phyloP scores from a whole-genome alignment of 2,888 invertebrate genomes.

The Laspeyria flexula region DNA sequence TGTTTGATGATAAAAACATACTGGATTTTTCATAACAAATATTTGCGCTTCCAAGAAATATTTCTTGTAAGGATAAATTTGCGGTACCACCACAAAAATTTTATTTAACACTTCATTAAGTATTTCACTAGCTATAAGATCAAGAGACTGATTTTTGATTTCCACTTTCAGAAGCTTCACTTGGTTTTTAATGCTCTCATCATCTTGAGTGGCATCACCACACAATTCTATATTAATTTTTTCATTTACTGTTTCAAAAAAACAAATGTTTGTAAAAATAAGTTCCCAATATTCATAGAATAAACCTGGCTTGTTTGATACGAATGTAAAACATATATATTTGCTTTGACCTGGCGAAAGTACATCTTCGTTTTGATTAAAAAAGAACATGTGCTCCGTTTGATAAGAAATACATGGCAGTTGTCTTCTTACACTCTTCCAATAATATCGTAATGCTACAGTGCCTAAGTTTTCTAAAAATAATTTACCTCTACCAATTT shows the following conservation, averaged over 20 bases:
- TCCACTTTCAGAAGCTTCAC: slow-evolving; percentile 53
- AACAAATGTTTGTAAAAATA: slow-evolving; percentile 70
- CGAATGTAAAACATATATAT: slow-evolving; percentile 78
- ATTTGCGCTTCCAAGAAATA: slow-evolving; percentile 71
- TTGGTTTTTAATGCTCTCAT: slow-evolving; percentile 47
- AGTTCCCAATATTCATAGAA: slow-evolving; percentile 82
- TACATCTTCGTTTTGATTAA: slow-evolving; percentile 84
- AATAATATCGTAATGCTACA: slow-evolving; percentile 76
- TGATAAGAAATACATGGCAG: slow-evolving; percentile 66
- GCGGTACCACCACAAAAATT: slow-evolving; percentile 55
- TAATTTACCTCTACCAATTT: slow-evolving; percentile 67
- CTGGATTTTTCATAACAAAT: slow-evolving; percentile 76
- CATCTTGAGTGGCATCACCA: slow-evolving; percentile 67
- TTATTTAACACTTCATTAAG: slow-evolving; percentile 55
- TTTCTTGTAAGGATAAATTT: slow-evolving; percentile 70
- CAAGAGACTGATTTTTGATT: slow-evolving; percentile 56
- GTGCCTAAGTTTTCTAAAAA: slow-evolving; percentile 82
- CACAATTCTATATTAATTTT: slow-evolving; percentile 65
- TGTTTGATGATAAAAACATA: slow-evolving; percentile 78
- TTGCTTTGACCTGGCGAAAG: slow-evolving; percentile 80
- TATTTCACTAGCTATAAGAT: slow-evolving; percentile 51
- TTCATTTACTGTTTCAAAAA: slow-evolving; percentile 61
- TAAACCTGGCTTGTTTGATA: slow-evolving; percentile 66
- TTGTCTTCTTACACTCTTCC: slow-evolving; percentile 71
- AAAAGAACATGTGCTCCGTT: slow-evolving; percentile 78